phyloP scores from a whole-genome alignment of 64 coral and sea anemone species.

The Stichodactyla mertensii region DNA sequence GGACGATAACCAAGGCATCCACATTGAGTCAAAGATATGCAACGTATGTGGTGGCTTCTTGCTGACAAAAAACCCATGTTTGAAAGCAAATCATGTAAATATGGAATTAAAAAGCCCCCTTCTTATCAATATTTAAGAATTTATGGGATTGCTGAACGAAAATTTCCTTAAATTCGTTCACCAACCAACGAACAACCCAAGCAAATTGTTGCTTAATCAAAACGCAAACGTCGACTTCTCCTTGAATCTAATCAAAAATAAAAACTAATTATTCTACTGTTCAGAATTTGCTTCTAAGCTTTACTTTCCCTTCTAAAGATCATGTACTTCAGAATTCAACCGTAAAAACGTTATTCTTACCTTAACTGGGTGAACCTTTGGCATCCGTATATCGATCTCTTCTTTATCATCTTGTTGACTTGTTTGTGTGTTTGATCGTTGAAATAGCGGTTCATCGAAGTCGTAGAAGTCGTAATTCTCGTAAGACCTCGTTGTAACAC shows the following conservation, averaged over 20 bases:
- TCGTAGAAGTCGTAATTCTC: not conserved
- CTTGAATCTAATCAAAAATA: not conserved
- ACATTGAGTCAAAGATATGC: not conserved
- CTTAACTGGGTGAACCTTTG: slow-evolving; percentile 44
- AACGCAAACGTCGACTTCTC: not conserved
- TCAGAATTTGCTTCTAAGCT: not conserved
- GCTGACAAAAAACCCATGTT: not conserved
- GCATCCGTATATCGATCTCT: slow-evolving; percentile 39
- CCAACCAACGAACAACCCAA: not conserved
- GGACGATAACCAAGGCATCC: too few species aligned
- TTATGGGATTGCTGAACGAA: not conserved
- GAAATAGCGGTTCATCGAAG: slow-evolving; percentile 24
- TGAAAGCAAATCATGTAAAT: not conserved
- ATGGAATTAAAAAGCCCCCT: not conserved
- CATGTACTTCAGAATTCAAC: not conserved
- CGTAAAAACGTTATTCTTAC: not conserved
- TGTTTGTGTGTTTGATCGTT: slow-evolving; percentile 14
- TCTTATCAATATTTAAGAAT: not conserved
- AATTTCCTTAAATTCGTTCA: too few species aligned
- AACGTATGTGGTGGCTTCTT: not conserved
- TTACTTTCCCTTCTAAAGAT: not conserved
- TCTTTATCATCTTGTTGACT: not conserved
- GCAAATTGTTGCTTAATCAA: not conserved
- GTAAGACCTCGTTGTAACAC: not conserved
- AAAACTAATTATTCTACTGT: not conserved